Base-by-base conservation (phyloP, 2,888 invertebrate species). In the Hirtodrosophila duncani region DNA sequence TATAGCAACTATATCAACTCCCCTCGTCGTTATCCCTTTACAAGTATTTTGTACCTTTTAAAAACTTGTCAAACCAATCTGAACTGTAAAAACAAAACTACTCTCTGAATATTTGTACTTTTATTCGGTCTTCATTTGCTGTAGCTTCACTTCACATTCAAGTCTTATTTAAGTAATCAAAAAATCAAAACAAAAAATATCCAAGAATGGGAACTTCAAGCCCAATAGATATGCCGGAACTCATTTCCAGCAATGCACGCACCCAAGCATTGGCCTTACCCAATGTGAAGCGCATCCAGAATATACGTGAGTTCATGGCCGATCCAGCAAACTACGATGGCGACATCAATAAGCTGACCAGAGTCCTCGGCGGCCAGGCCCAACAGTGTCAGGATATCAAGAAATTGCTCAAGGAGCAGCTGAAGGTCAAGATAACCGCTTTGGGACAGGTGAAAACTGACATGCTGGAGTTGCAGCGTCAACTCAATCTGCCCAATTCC, bases 401-500 rank as follows among this genome's bases (percentile, higher is more conserved):
- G 1, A 42, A 38, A 0, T 5, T 53, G 8, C 26, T 71, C 0
- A 38, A 30, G 6, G 39, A 59, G 0, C 34, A 59, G 14, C 33
- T 62, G 2, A 7, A 43, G 2, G 1, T 26, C 2, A 65, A 71
- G 9, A 29, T 27, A 6, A n/a, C 18, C 0, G 7, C 59, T 0
- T 11, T 69, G 33, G 41, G 9, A 3, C 39, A 67, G 18, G 14
- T 71, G 0, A 67, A 60, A 31, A 16, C 36, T 6, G 63, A 65
- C 9, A 46, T 71, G 38, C 8, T 55, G 10, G 43, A 65, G 0
- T 11, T 75, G 0, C 34, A 46, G 17, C 34, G 27, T 0, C 48
- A 71, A 9, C 26, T 62, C 0, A 31, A 38, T 6, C 5, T 27
- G 0, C 36, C 43, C 0, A 27, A 37, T n/a, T 55, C 52, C 3